Base-by-base conservation (phyloP, 2,888 invertebrate species). In the Trachelus iudaicus region DNA sequence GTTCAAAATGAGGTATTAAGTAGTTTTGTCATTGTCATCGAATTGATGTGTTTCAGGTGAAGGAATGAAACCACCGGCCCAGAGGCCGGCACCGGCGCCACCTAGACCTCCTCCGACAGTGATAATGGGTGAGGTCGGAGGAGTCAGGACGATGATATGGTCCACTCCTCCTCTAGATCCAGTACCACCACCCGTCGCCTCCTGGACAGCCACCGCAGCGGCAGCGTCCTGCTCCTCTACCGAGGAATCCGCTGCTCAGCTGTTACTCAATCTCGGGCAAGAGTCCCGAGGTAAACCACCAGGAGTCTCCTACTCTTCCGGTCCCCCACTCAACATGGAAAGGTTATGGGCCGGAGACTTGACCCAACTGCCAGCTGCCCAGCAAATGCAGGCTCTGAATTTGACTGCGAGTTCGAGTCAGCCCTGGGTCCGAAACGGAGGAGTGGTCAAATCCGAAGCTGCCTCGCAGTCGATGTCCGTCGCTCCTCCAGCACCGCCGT, bases 121-220 rank as follows among this genome's bases (percentile, higher is more conserved):
- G 82, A 97, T 98, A 84, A 97, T 98, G 97, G 97, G 97, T 75
- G 97, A 98, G 92, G 97, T 97, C 69, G 98, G 97, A 77, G 97
- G 97, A 71, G 97, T 98, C 0, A 93, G 95, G 78, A 95, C 95
- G 71, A 95, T 95, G 95, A 93, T 95, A 79, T 95, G 95, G 95
- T 94, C 94, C 37, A 94, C 94, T 83, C 94, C 94, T 6, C 90
- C 93, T 1, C 86, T 93, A 71, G 91, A 91, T 71, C 91, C 92
- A 34, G 89, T 90, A 75, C 92, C 92, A 75, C 94, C 94, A 69
- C 93, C 94, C 69, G 93, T 93, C 75, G 92, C 93, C 37, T 93
- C 93, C 73, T 94, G 94, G 90, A 90, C 94, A 91, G 73, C 93
- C 56, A 87, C 94, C 40, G 89, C 92, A 35, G 89, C 92, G 34